A percentile compares a stretch with the other conserved stretches of the same genome.
Conservation (phyloP, 2,797 vertebrate genomes). For the Characodon lateralis region DNA sequence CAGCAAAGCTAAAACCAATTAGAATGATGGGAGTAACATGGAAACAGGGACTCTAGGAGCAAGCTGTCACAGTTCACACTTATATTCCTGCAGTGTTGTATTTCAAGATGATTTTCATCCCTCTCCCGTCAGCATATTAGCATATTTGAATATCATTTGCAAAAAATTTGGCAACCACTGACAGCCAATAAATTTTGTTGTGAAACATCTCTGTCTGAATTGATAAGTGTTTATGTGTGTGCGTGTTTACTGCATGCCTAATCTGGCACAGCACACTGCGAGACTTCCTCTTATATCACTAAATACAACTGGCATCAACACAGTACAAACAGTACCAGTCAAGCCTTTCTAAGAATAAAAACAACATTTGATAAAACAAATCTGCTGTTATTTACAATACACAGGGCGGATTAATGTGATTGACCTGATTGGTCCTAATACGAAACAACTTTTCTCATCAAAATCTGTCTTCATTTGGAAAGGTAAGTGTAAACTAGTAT, state of each 20-base stretch:
- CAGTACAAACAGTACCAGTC: constrained; percentile 49
- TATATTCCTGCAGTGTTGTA: constrained; percentile 51
- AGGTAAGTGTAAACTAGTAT: no score
- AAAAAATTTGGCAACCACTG: constrained; percentile 51
- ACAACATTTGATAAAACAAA: constrained; percentile 20
- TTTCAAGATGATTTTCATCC: constrained; percentile 58
- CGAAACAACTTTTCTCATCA: not conserved
- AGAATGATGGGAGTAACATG: constrained; percentile 53
- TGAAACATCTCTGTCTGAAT: constrained; percentile 56
- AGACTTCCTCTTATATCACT: constrained; percentile 60
- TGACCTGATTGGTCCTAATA: not conserved
- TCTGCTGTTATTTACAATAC: constrained; percentile 2
- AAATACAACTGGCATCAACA: constrained; percentile 51
- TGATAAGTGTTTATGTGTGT: constrained; percentile 6
- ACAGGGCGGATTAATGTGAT: constrained; percentile 32
- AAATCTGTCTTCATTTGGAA: not conserved
- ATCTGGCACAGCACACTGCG: constrained; percentile 37
- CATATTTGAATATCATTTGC: constrained; percentile 56
- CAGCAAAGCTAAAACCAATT: constrained; percentile 22
- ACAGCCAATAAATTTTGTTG: constrained; percentile 59
- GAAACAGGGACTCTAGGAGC: constrained; percentile 38
- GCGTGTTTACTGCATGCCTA: constrained; percentile 29
- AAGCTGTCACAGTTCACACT: constrained; percentile 55
- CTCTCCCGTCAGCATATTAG: constrained; percentile 43
- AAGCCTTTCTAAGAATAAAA: constrained; percentile 40